phyloP scores from a whole-genome alignment of 2,113 vertebrate species.

The Sporophila hypoxantha region DNA sequence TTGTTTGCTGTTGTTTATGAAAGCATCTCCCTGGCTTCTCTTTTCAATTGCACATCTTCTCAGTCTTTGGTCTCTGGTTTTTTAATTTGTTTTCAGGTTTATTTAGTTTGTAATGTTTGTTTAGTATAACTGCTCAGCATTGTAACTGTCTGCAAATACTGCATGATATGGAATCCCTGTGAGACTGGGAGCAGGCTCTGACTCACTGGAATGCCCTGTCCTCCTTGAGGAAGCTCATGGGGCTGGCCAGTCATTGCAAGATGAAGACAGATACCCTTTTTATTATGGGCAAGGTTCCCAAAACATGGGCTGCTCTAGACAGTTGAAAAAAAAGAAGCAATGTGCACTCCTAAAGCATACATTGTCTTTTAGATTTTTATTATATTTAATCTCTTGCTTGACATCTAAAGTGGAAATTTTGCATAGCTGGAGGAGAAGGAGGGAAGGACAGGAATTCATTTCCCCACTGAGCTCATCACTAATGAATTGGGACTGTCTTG shows the following conservation, averaged over 20 bases:
- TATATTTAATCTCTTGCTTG: neutral
- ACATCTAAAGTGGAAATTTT: neutral
- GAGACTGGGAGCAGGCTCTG: neutral
- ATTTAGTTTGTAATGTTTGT: neutral
- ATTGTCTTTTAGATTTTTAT: neutral
- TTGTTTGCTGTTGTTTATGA: neutral
- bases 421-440: neutral
- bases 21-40: neutral
- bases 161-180: neutral
- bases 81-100: neutral
- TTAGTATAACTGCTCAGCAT: neutral
- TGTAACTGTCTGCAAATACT: neutral
- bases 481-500: neutral
- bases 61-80: neutral
- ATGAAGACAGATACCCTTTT: neutral
- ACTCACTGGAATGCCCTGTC: neutral
- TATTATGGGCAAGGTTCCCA: neutral
- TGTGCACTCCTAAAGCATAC: neutral
- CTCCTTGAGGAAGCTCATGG: neutral
- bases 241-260: neutral
- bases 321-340: neutral
- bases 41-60: neutral
- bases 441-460: neutral
- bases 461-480: neutral
- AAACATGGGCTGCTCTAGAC: neutral